A percentile compares a stretch with the other conserved stretches of the same genome.
Evolutionary conservation across 2,888 invertebrate genomes (phyloP).

Genomic region (Bombylius major): DNA sequence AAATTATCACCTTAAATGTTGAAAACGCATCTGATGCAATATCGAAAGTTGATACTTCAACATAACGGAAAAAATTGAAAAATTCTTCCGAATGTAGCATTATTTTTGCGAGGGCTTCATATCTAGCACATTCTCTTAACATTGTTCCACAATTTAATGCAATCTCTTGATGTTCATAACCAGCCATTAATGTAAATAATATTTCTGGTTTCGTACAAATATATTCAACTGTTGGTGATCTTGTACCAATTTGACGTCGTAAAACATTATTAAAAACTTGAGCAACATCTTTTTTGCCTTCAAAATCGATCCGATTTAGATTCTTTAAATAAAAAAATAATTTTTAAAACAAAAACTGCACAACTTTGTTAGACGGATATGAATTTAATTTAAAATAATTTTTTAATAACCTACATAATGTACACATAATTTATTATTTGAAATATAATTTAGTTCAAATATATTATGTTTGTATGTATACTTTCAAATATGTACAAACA

Average conservation of each 20-base stretch:
- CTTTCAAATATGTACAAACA: too few relatives aligned
- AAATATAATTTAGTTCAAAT: too few relatives aligned
- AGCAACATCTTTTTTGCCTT: constrained; percentile 98
- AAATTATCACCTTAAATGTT: constrained; percentile 81
- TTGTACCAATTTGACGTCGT: constrained; percentile 94
- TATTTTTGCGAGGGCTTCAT: constrained; percentile 96
- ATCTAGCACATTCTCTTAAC: constrained; percentile 95
- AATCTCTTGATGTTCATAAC: constrained; percentile 97
- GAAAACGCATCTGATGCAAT: constrained; percentile 99
- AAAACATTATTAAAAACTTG: constrained; percentile 99
- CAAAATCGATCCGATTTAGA: constrained; percentile 61
- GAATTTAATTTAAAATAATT: too few relatives aligned
- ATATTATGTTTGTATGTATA: too few relatives aligned
- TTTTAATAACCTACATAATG: too few relatives aligned
- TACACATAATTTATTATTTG: too few relatives aligned
- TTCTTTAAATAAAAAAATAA: constrained; percentile 36
- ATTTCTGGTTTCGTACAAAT: constrained; percentile 97
- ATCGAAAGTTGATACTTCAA: constrained; percentile 99
- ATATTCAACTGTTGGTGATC: constrained; percentile 97
- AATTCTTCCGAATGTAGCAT: constrained; percentile 97
- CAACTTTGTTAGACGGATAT: too few relatives aligned
- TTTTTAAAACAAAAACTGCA: neutral
- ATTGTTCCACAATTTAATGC: constrained; percentile 98
- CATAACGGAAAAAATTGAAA: constrained; percentile 99
- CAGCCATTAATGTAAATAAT: constrained; percentile 89